Evolutionary conservation across 2,888 invertebrate genomes (phyloP).

Genomic region (Epinotia ramella): DNA sequence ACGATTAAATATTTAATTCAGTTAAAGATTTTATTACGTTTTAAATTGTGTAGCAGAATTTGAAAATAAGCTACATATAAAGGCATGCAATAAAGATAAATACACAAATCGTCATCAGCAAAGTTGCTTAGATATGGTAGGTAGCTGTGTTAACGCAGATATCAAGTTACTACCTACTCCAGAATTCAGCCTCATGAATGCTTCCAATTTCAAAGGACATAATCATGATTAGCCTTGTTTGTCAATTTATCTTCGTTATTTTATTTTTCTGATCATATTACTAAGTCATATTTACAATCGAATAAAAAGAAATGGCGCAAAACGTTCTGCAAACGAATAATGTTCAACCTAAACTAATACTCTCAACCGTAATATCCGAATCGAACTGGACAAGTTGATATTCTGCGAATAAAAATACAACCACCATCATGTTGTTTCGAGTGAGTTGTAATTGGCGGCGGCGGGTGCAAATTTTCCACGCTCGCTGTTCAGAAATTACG

Average conservation of each 20-base stretch:
- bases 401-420: no score
- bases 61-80: neutral
- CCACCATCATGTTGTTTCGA: constrained; percentile 31
- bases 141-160: neutral
- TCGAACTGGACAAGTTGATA: no score
- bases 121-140: neutral
- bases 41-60: neutral
- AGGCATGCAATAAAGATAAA: neutral
- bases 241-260: neutral
- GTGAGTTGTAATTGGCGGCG: constrained; percentile 53
- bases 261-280: neutral
- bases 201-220: neutral
- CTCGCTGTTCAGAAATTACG: constrained; percentile 43
- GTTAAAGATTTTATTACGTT: constrained; percentile 5
- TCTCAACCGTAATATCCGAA: neutral
- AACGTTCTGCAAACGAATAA: neutral
- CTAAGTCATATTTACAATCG: neutral
- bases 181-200: neutral
- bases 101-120: neutral
- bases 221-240: neutral
- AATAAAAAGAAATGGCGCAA: neutral
- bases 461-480: constrained; percentile 58
- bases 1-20: constrained; percentile 42
- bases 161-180: neutral
- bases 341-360: neutral